Percentiles rank a stretch among this genome's conserved stretches.
Evolutionary conservation across 2,797 vertebrate species (phyloP).

Genomic region (Fratercula arctica): DNA sequence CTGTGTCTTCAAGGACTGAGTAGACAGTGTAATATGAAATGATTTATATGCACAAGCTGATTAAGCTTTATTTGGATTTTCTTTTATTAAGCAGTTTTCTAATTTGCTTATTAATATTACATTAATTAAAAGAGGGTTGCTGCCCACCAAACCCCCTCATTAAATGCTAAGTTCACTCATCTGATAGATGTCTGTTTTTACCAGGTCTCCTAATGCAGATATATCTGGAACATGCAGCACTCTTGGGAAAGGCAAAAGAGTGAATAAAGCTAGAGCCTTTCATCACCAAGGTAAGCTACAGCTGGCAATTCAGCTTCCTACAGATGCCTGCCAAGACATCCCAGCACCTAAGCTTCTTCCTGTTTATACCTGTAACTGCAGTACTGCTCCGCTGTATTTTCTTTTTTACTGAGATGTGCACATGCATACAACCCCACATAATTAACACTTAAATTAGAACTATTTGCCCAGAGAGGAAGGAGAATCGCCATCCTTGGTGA

Average conservation of each 20-base stretch:
- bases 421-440: neutral
- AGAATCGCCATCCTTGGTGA: neutral
- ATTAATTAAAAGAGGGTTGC: neutral
- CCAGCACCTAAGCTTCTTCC: neutral
- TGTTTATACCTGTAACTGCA: fast-evolving
- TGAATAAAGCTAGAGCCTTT: neutral
- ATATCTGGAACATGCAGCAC: neutral
- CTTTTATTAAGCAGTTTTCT: neutral
- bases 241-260: neutral
- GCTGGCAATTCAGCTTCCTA: neutral
- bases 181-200: neutral
- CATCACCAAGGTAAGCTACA: neutral
- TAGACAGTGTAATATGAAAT: neutral
- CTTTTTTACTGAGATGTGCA: neutral
- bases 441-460: neutral
- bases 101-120: neutral
- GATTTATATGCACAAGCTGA: neutral
- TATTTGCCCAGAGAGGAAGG: neutral
- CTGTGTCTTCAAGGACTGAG: neutral
- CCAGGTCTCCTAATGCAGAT: neutral
- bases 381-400: fast-evolving
- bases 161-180: neutral
- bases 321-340: neutral
- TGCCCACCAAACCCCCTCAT: neutral
- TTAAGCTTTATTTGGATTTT: neutral